Evolutionary conservation across 2,113 vertebrate species (phyloP), one percentile per base, ranked within the genome.

Genomic region (Tetrax tetrax): DNA sequence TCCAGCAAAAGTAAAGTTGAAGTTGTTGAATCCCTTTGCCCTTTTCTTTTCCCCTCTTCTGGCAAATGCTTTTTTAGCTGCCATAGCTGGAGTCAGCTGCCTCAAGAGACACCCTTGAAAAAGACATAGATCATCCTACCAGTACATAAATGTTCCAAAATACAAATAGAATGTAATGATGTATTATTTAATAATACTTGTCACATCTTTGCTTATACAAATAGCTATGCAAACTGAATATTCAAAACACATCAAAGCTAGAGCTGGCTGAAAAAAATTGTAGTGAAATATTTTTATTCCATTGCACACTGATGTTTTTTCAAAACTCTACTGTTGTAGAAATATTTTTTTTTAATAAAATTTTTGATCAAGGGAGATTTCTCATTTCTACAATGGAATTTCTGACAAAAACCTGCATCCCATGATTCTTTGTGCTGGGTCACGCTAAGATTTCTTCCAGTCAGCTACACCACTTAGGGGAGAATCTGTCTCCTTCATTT

Each of bases 181-280:
- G 31, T 60, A 85, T 76, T 89, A 90, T 95, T 96, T 91, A 87
- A 61, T 91, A 85, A 89, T 54, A 86, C 37, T 33, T 93, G 66
- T 66, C 31, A 70, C 50, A 83, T 85, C 25, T 89, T 91, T 85
- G 50, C 28, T 86, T 80, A 83, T 37, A 74, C 57, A 91, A 93
- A 91, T 76, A 83, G 45, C 38, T 89, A 45, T 51, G 25, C 59
- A 93, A 94, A 72, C 33, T 61, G 57, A 90, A 83, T 83, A 85
- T 79, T 93, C 66, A 90, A 85, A 93, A 88, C 57, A 96, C 0
- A 4, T 41, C 70, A 69, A 91, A 72, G 75, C 43, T 77, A 65
- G 38, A 85, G 27, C 54, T 77, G 37, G 33, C 35, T 80, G 57
- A 83, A 92, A 90, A 90, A 83, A 70, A 41, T 8, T 57, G 17